Evolutionary conservation across 2,888 invertebrate species (phyloP).

Genomic region (Euproctis similis): DNA sequence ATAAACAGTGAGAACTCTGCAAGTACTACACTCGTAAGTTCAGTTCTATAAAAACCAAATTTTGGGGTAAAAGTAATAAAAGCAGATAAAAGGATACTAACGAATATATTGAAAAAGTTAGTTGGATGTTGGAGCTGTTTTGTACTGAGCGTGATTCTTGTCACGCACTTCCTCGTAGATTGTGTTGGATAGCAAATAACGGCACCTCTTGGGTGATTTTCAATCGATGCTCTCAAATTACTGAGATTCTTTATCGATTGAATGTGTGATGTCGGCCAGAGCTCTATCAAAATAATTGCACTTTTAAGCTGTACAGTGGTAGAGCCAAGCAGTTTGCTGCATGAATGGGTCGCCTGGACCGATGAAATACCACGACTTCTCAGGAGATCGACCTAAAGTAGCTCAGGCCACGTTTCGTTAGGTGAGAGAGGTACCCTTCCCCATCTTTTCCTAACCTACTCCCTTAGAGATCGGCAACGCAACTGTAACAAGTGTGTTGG

Average conservation of each 20-base stretch:
- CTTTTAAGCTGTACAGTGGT: too few relatives aligned
- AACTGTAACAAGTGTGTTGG: too few relatives aligned
- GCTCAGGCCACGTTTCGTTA: too few relatives aligned
- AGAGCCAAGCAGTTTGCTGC: too few relatives aligned
- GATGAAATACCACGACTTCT: too few relatives aligned
- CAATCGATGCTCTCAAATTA: slow-evolving; percentile 22
- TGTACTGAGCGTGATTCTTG: slow-evolving; percentile 17
- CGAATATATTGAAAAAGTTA: slow-evolving; percentile 29
- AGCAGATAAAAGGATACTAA: slow-evolving; percentile 25
- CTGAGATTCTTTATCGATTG: slow-evolving; percentile 7
- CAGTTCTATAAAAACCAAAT: slow-evolving; percentile 33
- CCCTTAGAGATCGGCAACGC: too few relatives aligned
- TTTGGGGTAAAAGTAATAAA: slow-evolving; percentile 34
- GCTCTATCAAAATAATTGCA: too few relatives aligned
- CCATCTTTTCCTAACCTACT: too few relatives aligned
- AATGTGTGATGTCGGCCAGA: too few relatives aligned
- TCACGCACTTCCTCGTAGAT: slow-evolving; percentile 29
- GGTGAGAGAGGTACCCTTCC: too few relatives aligned
- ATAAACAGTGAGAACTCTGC: slow-evolving; percentile 44
- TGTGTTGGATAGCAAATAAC: slow-evolving; percentile 27
- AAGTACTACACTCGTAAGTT: slow-evolving; percentile 36
- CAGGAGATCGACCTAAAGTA: too few relatives aligned
- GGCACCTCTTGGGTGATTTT: slow-evolving; percentile 22
- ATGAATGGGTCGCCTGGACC: too few relatives aligned
- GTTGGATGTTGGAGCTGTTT: slow-evolving; percentile 14